These are phyloP conservation scores for Hippocampus barbouri DNA, from an alignment of 2,113 vertebrate species.

Conservation along the genomic window DNA sequence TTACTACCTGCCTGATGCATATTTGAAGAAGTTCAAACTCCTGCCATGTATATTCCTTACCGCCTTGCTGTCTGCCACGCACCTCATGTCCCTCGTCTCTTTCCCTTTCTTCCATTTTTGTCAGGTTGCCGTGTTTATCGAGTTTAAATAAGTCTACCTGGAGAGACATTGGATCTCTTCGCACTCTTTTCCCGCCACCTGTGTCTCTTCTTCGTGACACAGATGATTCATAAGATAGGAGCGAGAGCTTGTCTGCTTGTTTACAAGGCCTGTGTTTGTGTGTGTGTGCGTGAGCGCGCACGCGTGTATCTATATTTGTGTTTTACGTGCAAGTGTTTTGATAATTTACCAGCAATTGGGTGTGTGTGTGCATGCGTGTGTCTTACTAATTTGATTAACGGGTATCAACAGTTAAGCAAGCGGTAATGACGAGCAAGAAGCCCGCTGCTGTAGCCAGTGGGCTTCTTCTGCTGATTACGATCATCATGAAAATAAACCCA, in stretches of 20 bases:
- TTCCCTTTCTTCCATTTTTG: conserved; percentile 3
- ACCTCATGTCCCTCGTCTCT: conserved; percentile 14
- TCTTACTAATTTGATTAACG: conserved; percentile 72
- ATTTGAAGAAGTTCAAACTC: conserved; percentile 32
- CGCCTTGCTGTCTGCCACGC: conserved; percentile 26
- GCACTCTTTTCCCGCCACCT: conserved; percentile 27
- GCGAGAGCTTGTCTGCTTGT: conserved; percentile 42
- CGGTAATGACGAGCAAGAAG: conserved; percentile 70
- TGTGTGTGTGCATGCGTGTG: conserved; percentile 23
- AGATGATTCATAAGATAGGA: conserved; percentile 60
- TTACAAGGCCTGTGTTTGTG: conserved; percentile 42
- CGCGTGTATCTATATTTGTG: background rate
- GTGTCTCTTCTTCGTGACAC: conserved; percentile 54
- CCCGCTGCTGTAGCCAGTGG: conserved; percentile 59
- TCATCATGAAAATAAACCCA: conserved; percentile 68
- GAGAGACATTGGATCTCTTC: conserved; percentile 42
- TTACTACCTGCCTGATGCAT: conserved; percentile 14
- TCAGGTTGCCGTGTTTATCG: conserved; percentile 36
- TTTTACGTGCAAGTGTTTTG: conserved; percentile 8
- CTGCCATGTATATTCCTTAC: conserved; percentile 10
- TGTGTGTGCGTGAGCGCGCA: background rate
- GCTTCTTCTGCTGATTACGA: conserved; percentile 62
- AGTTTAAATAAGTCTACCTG: conserved; percentile 41
- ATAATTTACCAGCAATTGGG: conserved; percentile 7
- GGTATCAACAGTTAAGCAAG: conserved; percentile 71